Evolutionary conservation across 2,797 vertebrate genomes (phyloP), one percentile per base, ranked within the genome.

Genomic region (Thripadectes ignobilis): DNA sequence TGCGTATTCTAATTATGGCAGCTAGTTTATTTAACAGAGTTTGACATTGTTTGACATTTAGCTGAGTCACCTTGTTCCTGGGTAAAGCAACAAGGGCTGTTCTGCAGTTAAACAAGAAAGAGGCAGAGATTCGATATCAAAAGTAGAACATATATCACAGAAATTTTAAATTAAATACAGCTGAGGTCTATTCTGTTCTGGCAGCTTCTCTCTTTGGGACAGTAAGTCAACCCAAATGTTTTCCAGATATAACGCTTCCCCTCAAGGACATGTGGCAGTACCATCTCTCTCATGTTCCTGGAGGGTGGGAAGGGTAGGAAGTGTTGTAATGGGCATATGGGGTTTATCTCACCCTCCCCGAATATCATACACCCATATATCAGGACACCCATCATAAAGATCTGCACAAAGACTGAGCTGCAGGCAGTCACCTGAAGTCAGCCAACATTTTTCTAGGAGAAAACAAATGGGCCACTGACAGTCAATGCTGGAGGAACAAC

Each of bases 21-120:
- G 89, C 65, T 32, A 92, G 91, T 93, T 95, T 92, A 94, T 91
- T 97, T 89, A 94, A 95, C 65, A 3, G 63, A 59, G 45, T 76
- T 92, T 92, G 94, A 96, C 75, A 83, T 52, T 95, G 89, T 96
- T 94, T 96, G 84, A 95, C 92, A 67, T 93, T 94, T 66, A 93
- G 93, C 76, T 88, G 87, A 96, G 95, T 95, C 95, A 95, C 92
- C 91, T 95, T 93, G 94, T 93, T 93, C 74, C 72, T 0, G 61
- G 61, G 72, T 85, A 96, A 92, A 88, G 95, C 89, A 96, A 78
- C 92, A 88, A 91, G 82, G 74, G 45, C 78, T 92, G 92, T 77
- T 76, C 94, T 93, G 82, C 76, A 95, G 74, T 78, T 94, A 84
- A 79, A 68, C 80, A 90, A 88, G 85, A 91, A 91, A 92, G 65